phyloP scores from a whole-genome alignment of 2,113 vertebrate species.

The Myxocyprinus asiaticus region DNA sequence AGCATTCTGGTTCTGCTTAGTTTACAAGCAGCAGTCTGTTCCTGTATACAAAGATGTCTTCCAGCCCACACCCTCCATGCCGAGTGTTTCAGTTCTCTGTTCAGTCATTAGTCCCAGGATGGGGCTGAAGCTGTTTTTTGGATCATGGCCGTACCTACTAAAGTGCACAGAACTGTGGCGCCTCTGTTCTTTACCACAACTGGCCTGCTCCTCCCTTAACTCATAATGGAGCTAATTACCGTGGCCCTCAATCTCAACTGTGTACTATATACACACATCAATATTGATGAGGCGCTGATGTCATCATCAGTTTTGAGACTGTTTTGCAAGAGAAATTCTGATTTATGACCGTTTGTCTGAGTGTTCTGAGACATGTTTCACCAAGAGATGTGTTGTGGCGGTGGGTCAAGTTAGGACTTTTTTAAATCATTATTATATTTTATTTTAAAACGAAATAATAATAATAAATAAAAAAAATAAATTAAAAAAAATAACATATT shows the following conservation, averaged over 20 bases:
- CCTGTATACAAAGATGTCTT: background rate
- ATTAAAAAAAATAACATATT: too few species aligned
- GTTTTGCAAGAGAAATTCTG: slow-evolving; percentile 43
- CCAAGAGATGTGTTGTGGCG: too few species aligned
- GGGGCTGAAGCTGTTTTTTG: slow-evolving; percentile 36
- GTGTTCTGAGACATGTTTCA: too few species aligned
- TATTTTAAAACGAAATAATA: too few species aligned
- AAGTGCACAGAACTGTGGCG: slow-evolving; percentile 43
- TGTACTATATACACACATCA: slow-evolving; percentile 86
- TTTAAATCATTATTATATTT: background rate
- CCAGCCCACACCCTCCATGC: background rate
- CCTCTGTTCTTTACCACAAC: slow-evolving; percentile 47
- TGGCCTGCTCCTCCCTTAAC: slow-evolving; percentile 63
- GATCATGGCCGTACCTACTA: slow-evolving; percentile 47
- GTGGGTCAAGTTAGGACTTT: background rate
- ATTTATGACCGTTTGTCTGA: slow-evolving; percentile 39
- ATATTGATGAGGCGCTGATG: slow-evolving; percentile 91
- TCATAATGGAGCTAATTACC: slow-evolving; percentile 86
- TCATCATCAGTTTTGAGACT: slow-evolving; percentile 86
- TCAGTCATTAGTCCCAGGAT: slow-evolving; percentile 28
- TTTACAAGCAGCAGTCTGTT: slow-evolving; percentile 1
- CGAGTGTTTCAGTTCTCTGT: background rate
- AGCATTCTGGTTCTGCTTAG: background rate
- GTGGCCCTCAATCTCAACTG: slow-evolving; percentile 73
- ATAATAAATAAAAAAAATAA: too few species aligned